Evolutionary conservation across 1,140 invertebrate species (phyloP).

Genomic region (Cydia pomonella): DNA sequence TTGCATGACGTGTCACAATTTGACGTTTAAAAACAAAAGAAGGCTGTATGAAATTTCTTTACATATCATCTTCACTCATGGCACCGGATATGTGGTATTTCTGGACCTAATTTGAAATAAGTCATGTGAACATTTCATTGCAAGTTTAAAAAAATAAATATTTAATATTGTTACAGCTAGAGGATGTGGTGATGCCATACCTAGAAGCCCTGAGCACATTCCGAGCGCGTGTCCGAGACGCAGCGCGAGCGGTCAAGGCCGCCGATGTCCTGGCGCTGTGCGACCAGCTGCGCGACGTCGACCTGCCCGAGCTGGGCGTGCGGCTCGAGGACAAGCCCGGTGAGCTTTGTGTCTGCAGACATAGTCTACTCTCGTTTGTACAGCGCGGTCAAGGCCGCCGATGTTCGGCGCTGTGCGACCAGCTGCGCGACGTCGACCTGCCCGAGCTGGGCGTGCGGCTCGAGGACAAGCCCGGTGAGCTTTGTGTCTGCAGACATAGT

Average conservation of each 20-base stretch:
- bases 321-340: constrained; percentile 95
- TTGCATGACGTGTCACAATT: no score
- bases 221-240: constrained; percentile 89
- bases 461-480: constrained; percentile 91
- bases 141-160: no score
- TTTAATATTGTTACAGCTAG: constrained; percentile 78
- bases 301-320: constrained; percentile 95
- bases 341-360: constrained; percentile 40
- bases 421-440: constrained; percentile 91
- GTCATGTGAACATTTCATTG: no score
- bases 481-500: constrained; percentile 8
- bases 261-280: constrained; percentile 90
- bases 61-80: no score
- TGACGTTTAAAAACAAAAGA: no score
- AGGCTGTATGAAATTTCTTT: no score
- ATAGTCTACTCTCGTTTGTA: neutral
- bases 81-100: no score
- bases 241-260: constrained; percentile 88
- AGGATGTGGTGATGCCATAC: constrained; percentile 93
- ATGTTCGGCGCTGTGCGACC: constrained; percentile 91
- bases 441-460: constrained; percentile 96
- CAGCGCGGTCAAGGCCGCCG: no score
- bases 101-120: no score
- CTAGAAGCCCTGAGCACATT: constrained; percentile 93
- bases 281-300: constrained; percentile 93